These are phyloP conservation scores for human (Homo sapiens) DNA, from an alignment of 2,113 vertebrate species.

Conservation along the genomic window GRCh38 chr5:28296001-28296500, in stretches of 20 bases:
- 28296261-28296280: background rate
- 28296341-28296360: slow-evolving; percentile 55
- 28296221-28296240: slow-evolving; percentile 1
- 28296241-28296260: slow-evolving; percentile 46
- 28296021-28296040: slow-evolving; percentile 46
- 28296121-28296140: background rate
- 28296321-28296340: slow-evolving; percentile 46
- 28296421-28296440: slow-evolving; percentile 64
- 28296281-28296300: slow-evolving; percentile 53
- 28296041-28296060: slow-evolving; percentile 25
- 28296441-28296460: slow-evolving; percentile 81
- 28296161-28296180: slow-evolving; percentile 7
- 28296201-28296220: slow-evolving; percentile 44
- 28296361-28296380: slow-evolving; percentile 49
- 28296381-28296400: slow-evolving; percentile 75
- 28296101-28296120: background rate
- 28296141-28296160: slow-evolving; percentile 44
- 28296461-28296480: slow-evolving; percentile 72
- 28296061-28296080: background rate
- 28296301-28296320: slow-evolving; percentile 64
- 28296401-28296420: slow-evolving; percentile 55
- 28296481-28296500: slow-evolving; percentile 78
- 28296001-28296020: slow-evolving; percentile 65
- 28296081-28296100: slow-evolving; percentile 40
- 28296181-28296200: background rate